Percentiles rank a stretch among this genome's conserved stretches.
Conservation (phyloP, 2,888 invertebrate genomes). For the Andrena camellia region DNA sequence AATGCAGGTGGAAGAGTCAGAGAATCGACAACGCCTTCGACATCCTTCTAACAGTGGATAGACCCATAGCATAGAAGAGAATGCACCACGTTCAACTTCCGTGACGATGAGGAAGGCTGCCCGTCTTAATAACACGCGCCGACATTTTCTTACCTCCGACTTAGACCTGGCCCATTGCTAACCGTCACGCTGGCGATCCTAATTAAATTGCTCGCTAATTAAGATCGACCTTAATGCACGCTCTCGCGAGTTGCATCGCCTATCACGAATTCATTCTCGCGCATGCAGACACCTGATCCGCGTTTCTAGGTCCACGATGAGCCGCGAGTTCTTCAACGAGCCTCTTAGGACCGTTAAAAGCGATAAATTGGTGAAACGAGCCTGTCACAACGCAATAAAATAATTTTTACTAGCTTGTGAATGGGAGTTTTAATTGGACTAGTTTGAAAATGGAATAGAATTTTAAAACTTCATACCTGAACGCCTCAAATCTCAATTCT, state of each 20-base stretch:
- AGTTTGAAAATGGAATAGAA: no score
- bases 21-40: constrained; percentile 35
- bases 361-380: background rate
- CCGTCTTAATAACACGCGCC: constrained; percentile 82
- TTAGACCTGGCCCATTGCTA: constrained; percentile 81
- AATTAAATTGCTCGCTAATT: constrained; percentile 84
- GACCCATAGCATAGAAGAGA: constrained; percentile 52
- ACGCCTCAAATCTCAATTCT: no score
- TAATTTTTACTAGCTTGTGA: no score
- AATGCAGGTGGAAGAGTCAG: background rate
- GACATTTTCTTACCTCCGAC: constrained; percentile 79
- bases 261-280: constrained; percentile 75
- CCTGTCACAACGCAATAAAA: background rate
- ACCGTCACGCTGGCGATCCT: constrained; percentile 84
- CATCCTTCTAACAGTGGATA: constrained; percentile 36
- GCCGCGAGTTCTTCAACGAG: background rate
- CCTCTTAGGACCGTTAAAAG: background rate
- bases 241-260: constrained; percentile 76
- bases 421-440: no score
- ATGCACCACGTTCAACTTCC: constrained; percentile 79
- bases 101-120: constrained; percentile 80
- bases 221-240: constrained; percentile 84
- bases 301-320: constrained; percentile 31
- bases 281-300: constrained; percentile 45
- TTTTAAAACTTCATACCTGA: no score